These are phyloP conservation scores for Zygothrica quintamaculata DNA, from an alignment of 2,888 invertebrate genomes.

Conservation along the genomic window DNA sequence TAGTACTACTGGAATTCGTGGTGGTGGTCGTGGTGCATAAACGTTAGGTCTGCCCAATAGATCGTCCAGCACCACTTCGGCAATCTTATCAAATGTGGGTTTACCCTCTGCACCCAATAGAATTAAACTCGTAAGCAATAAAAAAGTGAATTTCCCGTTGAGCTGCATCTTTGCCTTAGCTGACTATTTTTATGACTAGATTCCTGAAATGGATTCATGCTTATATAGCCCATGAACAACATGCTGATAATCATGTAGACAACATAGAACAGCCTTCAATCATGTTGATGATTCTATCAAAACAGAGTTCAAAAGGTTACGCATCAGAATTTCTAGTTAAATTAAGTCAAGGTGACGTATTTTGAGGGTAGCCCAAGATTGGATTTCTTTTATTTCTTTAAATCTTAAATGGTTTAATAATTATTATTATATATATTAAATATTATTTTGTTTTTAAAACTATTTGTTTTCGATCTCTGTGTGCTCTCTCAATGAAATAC, in stretches of 20 bases:
- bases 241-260: conserved; percentile 30
- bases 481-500: no score
- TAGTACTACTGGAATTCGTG: neutral
- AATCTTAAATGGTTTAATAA: no score
- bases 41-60: conserved; percentile 30
- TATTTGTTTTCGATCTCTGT: no score
- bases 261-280: conserved; percentile 18
- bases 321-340: no score
- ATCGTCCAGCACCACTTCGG: conserved; percentile 52
- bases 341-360: no score
- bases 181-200: conserved; percentile 6
- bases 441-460: no score
- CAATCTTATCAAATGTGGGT: conserved; percentile 74
- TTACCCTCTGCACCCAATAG: conserved; percentile 32
- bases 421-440: no score
- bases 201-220: conserved; percentile 2
- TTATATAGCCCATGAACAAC: conserved; percentile 43
- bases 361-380: no score
- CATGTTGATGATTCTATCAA: neutral
- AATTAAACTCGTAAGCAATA: conserved; percentile 15
- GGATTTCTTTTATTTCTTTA: no score
- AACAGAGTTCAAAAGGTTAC: no score
- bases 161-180: conserved; percentile 41
- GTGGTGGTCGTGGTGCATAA: conserved; percentile 3
- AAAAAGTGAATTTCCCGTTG: conserved; percentile 25